Base-by-base conservation (phyloP, 2,797 vertebrate species). In the Brotogeris chrysoptera region DNA sequence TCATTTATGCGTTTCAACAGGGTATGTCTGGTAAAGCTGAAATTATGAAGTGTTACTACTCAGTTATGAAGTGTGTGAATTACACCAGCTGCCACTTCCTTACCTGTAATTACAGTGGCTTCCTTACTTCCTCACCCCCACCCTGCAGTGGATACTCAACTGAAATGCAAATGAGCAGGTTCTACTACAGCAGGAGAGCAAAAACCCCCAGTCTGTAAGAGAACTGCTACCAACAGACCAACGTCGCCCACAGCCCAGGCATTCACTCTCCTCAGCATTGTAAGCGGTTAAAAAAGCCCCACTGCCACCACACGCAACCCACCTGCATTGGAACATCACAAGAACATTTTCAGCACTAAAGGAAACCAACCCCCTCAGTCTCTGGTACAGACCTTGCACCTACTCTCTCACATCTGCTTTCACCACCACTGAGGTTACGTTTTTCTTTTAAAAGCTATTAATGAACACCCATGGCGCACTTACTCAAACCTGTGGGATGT, bases 221-320 rank as follows among this genome's bases (percentile, higher is more conserved):
- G 41, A 53, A 32, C 25, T n/a, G n/a, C 50, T 55, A 63, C 43
- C 57, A 59, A 9, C 39, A 82, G 30, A 18, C 21, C 49, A 38
- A 1, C 1, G 0, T 0, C 55, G 77, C 16, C 70, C n/a, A 43
- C 0, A 0, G 44, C 1, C 57, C 64, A 11, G 8, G 43, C 28
- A 30, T 11, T 34, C 17, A 7, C 46, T 69, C 59, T 60, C 68
- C 52, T 30, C 7, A 34, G 39, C 30, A 7, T 19, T 23, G 0
- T 0, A 60, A 41, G 21, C 3, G 1, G 46, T 47, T 57, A 52
- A 32, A 79, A 61, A 32, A 21, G 2, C 2, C 17, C 11, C 18
- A 43, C 1, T 11, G n/a, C 4, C 27, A 53, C 6, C 21, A 76
- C 14, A 18, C 7, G 15, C 39, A 73, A 39, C 25, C 28, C 43